phyloP scores from a whole-genome alignment of 2,888 invertebrate species.

The Merodon equestris region DNA sequence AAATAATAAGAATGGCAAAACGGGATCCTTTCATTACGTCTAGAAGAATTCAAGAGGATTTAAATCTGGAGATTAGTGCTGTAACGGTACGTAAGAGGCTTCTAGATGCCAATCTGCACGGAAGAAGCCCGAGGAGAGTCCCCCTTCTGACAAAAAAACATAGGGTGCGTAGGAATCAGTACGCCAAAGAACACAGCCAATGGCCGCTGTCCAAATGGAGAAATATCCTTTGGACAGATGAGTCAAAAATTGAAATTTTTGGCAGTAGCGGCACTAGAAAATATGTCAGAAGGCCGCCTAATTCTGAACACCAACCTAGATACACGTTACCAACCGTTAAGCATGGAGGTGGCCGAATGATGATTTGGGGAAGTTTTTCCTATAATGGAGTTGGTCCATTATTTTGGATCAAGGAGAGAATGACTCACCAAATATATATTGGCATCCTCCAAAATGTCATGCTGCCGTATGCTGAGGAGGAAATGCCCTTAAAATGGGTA shows the following conservation, averaged over 20 bases:
- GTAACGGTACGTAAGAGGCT: too few relatives aligned
- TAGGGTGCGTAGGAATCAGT: too few relatives aligned
- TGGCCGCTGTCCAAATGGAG: neutral
- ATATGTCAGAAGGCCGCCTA: neutral
- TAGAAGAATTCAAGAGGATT: too few relatives aligned
- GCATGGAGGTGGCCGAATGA: constrained; percentile 11
- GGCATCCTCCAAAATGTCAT: constrained; percentile 5
- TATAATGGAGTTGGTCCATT: too few relatives aligned
- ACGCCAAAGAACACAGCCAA: too few relatives aligned
- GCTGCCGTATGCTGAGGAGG: too few relatives aligned
- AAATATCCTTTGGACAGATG: constrained; percentile 1
- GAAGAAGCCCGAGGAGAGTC: too few relatives aligned
- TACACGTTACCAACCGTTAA: constrained; percentile 18
- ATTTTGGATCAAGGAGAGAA: neutral
- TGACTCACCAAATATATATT: constrained; percentile 4
- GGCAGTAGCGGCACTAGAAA: neutral
- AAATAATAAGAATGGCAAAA: too few relatives aligned
- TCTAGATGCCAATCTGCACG: too few relatives aligned
- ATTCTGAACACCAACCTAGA: constrained; percentile 2
- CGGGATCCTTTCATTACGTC: too few relatives aligned
- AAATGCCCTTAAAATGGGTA: constrained; percentile 1
- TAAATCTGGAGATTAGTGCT: too few relatives aligned
- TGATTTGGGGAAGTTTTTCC: neutral
- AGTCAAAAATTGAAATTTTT: neutral
- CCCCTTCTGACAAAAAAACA: too few relatives aligned